A percentile compares a stretch with the other conserved stretches of the same genome.
These are phyloP conservation scores for Lophotis ruficrista DNA, from an alignment of 2,113 vertebrate species.

Conservation along the genomic window DNA sequence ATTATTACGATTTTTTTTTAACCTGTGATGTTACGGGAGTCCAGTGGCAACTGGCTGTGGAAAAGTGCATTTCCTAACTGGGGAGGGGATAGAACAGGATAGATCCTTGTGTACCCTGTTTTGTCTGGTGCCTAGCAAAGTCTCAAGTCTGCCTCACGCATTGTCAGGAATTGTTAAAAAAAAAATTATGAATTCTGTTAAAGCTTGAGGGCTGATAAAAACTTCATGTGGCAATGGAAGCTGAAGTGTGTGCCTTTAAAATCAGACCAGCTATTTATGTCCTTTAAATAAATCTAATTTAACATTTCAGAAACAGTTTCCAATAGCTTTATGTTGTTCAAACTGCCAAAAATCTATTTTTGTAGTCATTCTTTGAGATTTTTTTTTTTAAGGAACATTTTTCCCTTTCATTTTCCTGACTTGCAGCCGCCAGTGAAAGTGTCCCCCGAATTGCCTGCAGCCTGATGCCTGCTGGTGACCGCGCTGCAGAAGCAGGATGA, in stretches of 20 bases:
- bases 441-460: not conserved
- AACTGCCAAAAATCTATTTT: not conserved
- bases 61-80: not conserved
- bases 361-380: not conserved
- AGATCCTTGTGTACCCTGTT: not conserved
- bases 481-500: not conserved
- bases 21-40: not conserved
- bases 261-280: not conserved
- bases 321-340: not conserved
- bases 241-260: not conserved
- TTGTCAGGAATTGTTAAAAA: not conserved
- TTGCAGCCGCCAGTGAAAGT: slow-evolving; percentile 5
- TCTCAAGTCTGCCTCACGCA: not conserved
- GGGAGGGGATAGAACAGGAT: not conserved
- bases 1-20: not conserved
- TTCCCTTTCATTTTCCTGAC: not conserved
- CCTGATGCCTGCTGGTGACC: not conserved
- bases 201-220: not conserved
- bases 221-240: not conserved
- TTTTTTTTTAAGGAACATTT: not conserved
- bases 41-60: not conserved
- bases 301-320: not conserved
- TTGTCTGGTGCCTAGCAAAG: not conserved
- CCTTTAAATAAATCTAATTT: not conserved
- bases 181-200: not conserved